These are phyloP conservation scores for Oophaga pumilio DNA, from an alignment of 2,113 vertebrate genomes.

Conservation along the genomic window DNA sequence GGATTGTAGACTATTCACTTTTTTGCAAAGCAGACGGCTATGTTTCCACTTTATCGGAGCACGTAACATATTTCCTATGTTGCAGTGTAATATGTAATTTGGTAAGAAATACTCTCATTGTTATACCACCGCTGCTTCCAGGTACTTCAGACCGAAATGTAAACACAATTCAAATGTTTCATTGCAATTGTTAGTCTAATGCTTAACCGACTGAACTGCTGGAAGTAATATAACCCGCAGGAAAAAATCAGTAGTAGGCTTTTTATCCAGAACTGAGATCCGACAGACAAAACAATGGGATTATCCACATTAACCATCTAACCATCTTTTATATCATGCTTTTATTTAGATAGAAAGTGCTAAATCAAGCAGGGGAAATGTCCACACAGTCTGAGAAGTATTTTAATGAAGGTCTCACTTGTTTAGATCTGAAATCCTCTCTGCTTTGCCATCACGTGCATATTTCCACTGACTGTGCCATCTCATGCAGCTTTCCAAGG, in stretches of 20 bases:
- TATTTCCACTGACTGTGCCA: slow-evolving; percentile 56
- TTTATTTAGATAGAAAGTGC: slow-evolving; percentile 49
- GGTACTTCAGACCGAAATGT: neutral
- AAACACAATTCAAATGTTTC: slow-evolving; percentile 14
- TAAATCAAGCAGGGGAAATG: slow-evolving; percentile 55
- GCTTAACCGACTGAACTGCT: slow-evolving; percentile 11
- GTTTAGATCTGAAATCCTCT: slow-evolving; percentile 43
- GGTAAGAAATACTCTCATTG: neutral
- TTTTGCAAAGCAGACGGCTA: neutral
- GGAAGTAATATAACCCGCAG: slow-evolving; percentile 8
- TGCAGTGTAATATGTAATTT: neutral
- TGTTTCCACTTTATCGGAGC: neutral
- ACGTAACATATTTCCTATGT: neutral
- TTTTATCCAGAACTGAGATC: slow-evolving; percentile 16
- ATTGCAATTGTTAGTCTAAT: slow-evolving; percentile 20
- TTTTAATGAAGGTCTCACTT: slow-evolving; percentile 50
- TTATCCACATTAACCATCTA: slow-evolving; percentile 47
- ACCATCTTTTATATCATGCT: slow-evolving; percentile 47
- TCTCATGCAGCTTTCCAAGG: slow-evolving; percentile 49
- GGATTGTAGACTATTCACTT: too few species aligned
- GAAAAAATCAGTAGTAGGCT: slow-evolving; percentile 20
- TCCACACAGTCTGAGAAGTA: slow-evolving; percentile 47
- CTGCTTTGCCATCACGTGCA: slow-evolving; percentile 52
- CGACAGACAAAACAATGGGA: slow-evolving; percentile 47
- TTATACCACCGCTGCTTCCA: neutral